phyloP scores from a whole-genome alignment of 2,113 vertebrate genomes.

The Holacanthus passer region DNA sequence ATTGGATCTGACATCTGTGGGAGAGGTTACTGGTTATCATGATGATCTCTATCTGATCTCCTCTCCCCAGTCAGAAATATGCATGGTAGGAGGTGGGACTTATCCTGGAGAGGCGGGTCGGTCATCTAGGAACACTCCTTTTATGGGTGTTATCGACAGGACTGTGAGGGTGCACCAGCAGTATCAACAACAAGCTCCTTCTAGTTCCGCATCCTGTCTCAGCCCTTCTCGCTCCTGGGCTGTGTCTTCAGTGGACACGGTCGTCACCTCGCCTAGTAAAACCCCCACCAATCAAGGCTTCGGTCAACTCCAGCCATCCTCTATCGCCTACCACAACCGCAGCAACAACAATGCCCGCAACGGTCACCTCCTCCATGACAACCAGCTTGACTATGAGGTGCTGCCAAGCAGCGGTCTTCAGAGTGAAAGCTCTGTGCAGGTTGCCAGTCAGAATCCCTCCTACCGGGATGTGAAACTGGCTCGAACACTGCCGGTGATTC shows the following conservation, averaged over 20 bases:
- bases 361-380: conserved; percentile 91
- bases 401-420: conserved; percentile 82
- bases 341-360: conserved; percentile 99
- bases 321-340: conserved; percentile 98
- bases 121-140: conserved; percentile 91
- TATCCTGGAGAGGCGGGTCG: conserved; percentile 93
- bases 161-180: conserved; percentile 90
- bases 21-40: conserved; percentile 82
- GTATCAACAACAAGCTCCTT: conserved; percentile 87
- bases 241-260: conserved; percentile 95
- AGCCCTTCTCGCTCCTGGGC: conserved; percentile 93
- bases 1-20: conserved; percentile 88
- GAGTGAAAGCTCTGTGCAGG: conserved; percentile 87
- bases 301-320: conserved; percentile 85
- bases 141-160: conserved; percentile 97
- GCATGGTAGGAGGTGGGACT: conserved; percentile 80
- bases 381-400: conserved; percentile 84
- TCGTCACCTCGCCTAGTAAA: conserved; percentile 90
- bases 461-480: conserved; percentile 94
- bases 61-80: conserved; percentile 87
- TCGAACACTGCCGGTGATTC: conserved; percentile 92
- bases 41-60: conserved; percentile 92
- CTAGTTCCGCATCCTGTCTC: conserved; percentile 68
- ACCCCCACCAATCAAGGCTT: conserved; percentile 60
- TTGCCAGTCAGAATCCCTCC: conserved; percentile 89